A percentile compares a stretch with the other conserved stretches of the same genome.
Evolutionary conservation across 92 coral and sea anemone genomes (phyloP).

Genomic region (Parazoanthus swiftii): DNA sequence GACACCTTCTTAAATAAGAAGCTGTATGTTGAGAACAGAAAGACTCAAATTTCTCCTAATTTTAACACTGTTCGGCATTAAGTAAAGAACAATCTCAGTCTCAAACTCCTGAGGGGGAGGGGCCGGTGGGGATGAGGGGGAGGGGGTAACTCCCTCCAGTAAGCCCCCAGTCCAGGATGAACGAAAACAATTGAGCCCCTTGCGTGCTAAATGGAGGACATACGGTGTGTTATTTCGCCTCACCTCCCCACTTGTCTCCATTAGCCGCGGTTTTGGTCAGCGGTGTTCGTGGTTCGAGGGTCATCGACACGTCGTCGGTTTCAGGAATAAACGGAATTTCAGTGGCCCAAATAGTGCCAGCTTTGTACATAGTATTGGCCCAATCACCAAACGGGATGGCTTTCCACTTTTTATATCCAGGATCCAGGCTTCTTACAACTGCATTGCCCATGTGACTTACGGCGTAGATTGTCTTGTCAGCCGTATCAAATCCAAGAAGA

Average conservation of each 20-base stretch:
- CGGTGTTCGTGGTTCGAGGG: constrained; percentile 27
- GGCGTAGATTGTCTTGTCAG: constrained; percentile 2
- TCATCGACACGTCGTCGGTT: constrained; percentile 17
- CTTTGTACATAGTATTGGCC: constrained; percentile 13
- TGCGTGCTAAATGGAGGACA: too few relatives aligned
- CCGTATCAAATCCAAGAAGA: constrained; percentile 36
- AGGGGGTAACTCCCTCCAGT: too few relatives aligned
- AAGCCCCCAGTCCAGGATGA: too few relatives aligned
- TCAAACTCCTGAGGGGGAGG: too few relatives aligned
- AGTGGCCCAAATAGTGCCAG: constrained; percentile 39
- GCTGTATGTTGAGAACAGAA: too few relatives aligned
- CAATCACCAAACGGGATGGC: not conserved
- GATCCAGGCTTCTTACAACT: constrained; percentile 14
- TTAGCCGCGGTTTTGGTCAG: constrained; percentile 41
- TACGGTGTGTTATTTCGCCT: not conserved
- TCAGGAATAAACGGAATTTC: constrained; percentile 46
- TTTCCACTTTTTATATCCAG: constrained; percentile 23
- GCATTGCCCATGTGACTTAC: not conserved
- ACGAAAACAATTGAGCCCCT: too few relatives aligned
- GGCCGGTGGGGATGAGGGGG: too few relatives aligned
- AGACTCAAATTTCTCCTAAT: too few relatives aligned
- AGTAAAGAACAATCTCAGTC: too few relatives aligned
- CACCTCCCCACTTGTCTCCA: constrained; percentile 50
- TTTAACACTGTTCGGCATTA: too few relatives aligned
- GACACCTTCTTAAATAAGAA: too few relatives aligned